These are phyloP conservation scores for Papilio polyxenes DNA, from an alignment of 1,140 invertebrate genomes.

Conservation along the genomic window DNA sequence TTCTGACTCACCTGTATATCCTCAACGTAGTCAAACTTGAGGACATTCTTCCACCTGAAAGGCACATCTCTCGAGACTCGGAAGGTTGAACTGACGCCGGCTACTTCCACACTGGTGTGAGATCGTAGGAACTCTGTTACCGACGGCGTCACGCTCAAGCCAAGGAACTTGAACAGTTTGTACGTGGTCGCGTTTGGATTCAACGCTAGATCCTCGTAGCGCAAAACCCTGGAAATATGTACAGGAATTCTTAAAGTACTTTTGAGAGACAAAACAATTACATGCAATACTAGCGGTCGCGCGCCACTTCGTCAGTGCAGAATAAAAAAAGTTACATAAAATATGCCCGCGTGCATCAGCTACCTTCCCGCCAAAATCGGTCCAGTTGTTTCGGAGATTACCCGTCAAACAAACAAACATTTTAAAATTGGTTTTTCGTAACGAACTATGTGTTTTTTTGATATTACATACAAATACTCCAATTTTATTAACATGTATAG, in stretches of 20 bases:
- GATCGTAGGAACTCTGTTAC: slow-evolving; percentile 89
- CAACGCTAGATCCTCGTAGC: slow-evolving; percentile 93
- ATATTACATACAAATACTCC: too few relatives aligned
- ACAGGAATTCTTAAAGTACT: neutral
- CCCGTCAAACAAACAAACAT: too few relatives aligned
- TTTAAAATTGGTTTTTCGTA: too few relatives aligned
- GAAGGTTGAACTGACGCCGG: slow-evolving; percentile 91
- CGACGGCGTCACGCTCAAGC: slow-evolving; percentile 85
- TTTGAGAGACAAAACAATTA: too few relatives aligned
- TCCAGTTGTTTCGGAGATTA: too few relatives aligned
- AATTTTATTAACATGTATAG: too few relatives aligned
- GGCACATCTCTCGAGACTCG: slow-evolving; percentile 90
- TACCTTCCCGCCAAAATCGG: too few relatives aligned
- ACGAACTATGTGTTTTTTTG: too few relatives aligned
- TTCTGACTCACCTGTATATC: slow-evolving; percentile 81
- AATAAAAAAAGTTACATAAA: too few relatives aligned
- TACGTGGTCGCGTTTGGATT: slow-evolving; percentile 86
- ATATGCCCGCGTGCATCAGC: too few relatives aligned
- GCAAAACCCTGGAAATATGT: slow-evolving; percentile 83
- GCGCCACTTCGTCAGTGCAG: too few relatives aligned
- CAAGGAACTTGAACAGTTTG: slow-evolving; percentile 89
- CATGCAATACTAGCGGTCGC: too few relatives aligned
- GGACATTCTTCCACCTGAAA: slow-evolving; percentile 90
- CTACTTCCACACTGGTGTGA: slow-evolving; percentile 89
- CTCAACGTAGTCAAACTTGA: slow-evolving; percentile 86